These are phyloP conservation scores for Holcopasites calliopsidis DNA, from an alignment of 1,140 invertebrate species.

Conservation along the genomic window DNA sequence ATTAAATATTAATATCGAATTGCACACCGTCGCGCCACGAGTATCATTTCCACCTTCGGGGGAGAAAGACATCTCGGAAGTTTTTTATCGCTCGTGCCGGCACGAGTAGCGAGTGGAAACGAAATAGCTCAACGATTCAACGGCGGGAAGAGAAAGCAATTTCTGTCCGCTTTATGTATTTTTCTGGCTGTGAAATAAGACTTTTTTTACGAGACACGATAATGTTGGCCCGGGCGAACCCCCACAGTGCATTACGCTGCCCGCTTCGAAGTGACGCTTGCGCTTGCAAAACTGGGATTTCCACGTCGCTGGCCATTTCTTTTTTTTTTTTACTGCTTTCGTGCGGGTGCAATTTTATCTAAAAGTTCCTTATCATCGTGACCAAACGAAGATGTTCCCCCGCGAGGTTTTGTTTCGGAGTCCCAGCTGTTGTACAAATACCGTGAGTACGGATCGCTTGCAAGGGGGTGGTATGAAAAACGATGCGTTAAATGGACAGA, in stretches of 20 bases:
- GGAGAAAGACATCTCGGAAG: slow-evolving; percentile 6
- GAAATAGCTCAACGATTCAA: not conserved
- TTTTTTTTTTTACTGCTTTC: no score
- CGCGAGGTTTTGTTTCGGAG: no score
- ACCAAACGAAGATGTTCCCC: no score
- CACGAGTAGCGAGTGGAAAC: not conserved
- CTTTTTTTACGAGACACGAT: slow-evolving; percentile 36
- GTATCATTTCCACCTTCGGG: slow-evolving; percentile 6
- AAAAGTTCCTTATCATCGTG: no score
- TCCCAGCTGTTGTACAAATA: no score
- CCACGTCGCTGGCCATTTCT: no score
- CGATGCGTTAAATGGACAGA: no score
- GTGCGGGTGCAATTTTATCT: no score
- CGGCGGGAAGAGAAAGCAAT: slow-evolving; percentile 1
- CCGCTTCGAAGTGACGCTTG: not conserved
- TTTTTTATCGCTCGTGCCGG: slow-evolving; percentile 24
- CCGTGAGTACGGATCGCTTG: no score
- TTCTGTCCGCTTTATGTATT: slow-evolving; percentile 9
- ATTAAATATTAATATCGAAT: slow-evolving; percentile 42
- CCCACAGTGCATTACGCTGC: not conserved
- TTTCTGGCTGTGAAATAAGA: not conserved
- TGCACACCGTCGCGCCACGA: not conserved
- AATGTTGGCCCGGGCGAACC: slow-evolving; percentile 1
- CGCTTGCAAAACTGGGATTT: not conserved
- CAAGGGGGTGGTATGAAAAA: no score